Evolutionary conservation across 1,140 invertebrate species (phyloP).

Genomic region (Sinonovacula constricta): DNA sequence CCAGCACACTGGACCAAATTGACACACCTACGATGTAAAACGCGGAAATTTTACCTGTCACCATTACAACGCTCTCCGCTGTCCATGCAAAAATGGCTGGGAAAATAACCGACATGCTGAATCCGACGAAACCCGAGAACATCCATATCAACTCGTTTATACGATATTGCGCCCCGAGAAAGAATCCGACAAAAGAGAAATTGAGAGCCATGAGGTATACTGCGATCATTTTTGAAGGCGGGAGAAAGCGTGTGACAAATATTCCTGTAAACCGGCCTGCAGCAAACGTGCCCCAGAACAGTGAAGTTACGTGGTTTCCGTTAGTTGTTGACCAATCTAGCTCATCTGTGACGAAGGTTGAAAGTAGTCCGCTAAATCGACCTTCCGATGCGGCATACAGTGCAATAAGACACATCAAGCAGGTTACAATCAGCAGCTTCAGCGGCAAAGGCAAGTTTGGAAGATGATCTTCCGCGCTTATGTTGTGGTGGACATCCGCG

Average conservation of each 20-base stretch:
- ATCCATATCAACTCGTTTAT: conserved; percentile 18
- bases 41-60: conserved; percentile 57
- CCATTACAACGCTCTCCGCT: conserved; percentile 54
- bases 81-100: conserved; percentile 61
- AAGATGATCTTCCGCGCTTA: background rate
- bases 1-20: conserved; percentile 55
- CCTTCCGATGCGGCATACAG: conserved; percentile 58
- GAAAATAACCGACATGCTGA: conserved; percentile 61
- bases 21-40: conserved; percentile 59
- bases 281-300: conserved; percentile 60
- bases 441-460: background rate
- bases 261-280: conserved; percentile 54
- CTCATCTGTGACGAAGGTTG: conserved; percentile 56
- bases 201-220: conserved; percentile 43
- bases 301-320: conserved; percentile 50
- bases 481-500: background rate
- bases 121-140: conserved; percentile 30
- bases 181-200: conserved; percentile 24
- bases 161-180: conserved; percentile 20
- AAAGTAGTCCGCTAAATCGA: conserved; percentile 51
- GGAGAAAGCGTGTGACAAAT: conserved; percentile 41
- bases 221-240: conserved; percentile 46
- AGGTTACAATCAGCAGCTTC: conserved; percentile 5
- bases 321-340: conserved; percentile 52
- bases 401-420: conserved; percentile 31